Evolutionary conservation across 2,888 invertebrate species (phyloP), one percentile per base, ranked within the genome.

Genomic region (Hyalella azteca): DNA sequence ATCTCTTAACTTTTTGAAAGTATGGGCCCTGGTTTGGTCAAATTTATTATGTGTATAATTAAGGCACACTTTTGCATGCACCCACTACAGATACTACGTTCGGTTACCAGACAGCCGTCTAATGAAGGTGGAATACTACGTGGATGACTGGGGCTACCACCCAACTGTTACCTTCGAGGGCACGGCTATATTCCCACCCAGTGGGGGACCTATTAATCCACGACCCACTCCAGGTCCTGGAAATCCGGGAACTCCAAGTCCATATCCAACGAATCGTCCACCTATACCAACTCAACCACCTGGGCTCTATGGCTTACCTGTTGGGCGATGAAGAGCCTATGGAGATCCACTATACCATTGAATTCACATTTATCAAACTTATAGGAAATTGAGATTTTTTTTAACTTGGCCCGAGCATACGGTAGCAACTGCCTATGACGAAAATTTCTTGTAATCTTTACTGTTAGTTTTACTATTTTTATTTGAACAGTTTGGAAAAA

Each of bases 61-160:
- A 19, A 15, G 45, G 45, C 19, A 19, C 1, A 3, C 13, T 45
- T 15, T 19, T 45, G 3, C 45, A 3, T 45, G 45, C 45, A 45
- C 45, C 22, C 26, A 13, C 15, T 78, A 19, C 59, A 78, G 78
- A 39, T 78, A 78, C 45, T 78, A 78, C 59, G 78, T 78, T 11
- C 78, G 40, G 59, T 66, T 78, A 15, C 78, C 78, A 4, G 78
- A 78, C 60, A 59, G 60, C 2, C 26, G 78, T 32, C n/a, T 78
- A 7, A 78, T 78, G 78, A 32, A 39, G 29, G 78, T 78, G 3
- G 78, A 78, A 29, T 78, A 78, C 60, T 78, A 60, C 60, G 78
- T 59, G n/a, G 78, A 78, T 22, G 78, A 78, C 32, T 59, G 59
- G 59, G 78, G 78, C 40, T 78, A 36, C 78, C 78, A 78, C 41